phyloP scores from a whole-genome alignment of 1,140 invertebrate genomes.

The Laupala kohalensis region DNA sequence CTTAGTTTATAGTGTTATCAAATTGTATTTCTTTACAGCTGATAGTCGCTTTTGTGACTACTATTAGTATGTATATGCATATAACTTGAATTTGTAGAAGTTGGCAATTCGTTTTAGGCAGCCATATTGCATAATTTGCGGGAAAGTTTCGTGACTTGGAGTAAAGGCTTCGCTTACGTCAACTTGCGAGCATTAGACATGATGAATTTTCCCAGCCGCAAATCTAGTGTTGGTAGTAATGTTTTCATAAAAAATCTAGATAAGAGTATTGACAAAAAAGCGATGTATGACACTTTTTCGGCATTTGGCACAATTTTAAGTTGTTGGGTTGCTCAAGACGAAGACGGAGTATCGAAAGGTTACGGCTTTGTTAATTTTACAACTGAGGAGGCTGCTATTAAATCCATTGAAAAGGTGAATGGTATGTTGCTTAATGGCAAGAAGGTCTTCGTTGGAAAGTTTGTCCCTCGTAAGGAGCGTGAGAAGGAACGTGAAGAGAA shows the following conservation, averaged over 20 bases:
- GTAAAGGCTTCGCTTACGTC: conserved; percentile 98
- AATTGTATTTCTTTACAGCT: too few relatives aligned
- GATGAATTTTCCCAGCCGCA: conserved; percentile 99
- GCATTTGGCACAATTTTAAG: conserved; percentile 99
- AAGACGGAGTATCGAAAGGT: conserved; percentile 89
- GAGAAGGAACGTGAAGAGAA: conserved; percentile 97
- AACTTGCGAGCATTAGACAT: conserved; percentile 99
- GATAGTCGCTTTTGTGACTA: too few relatives aligned
- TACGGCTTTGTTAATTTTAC: conserved; percentile 99
- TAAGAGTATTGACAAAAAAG: conserved; percentile 98
- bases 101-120: too few relatives aligned
- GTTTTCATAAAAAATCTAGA: conserved; percentile 99
- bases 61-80: too few relatives aligned
- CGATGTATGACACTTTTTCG: conserved; percentile 99
- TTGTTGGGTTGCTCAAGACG: conserved; percentile 85
- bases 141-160: too few relatives aligned
- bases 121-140: too few relatives aligned
- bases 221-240: conserved; percentile 97
- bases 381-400: conserved; percentile 96
- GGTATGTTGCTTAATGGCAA: conserved; percentile 90
- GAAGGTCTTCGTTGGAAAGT: conserved; percentile 95
- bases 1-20: too few relatives aligned
- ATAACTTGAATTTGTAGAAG: too few relatives aligned
- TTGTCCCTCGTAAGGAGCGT: conserved; percentile 94
- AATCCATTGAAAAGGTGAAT: conserved; percentile 93